Conservation (phyloP, 92 coral and sea anemone species). For the Parazoanthus darwini region DNA sequence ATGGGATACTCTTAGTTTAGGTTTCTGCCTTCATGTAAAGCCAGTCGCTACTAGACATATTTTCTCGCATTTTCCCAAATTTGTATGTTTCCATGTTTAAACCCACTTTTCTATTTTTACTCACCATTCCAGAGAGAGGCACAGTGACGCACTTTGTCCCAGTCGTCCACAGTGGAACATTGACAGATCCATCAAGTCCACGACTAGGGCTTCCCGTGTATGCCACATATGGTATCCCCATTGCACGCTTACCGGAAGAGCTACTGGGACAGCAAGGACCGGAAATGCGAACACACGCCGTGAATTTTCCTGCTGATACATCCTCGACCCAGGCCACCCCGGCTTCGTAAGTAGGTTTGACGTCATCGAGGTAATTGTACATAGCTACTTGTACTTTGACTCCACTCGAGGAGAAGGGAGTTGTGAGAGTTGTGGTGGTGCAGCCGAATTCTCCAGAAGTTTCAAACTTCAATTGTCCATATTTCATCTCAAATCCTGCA, state of each 20-base stretch:
- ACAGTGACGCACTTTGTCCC: slow-evolving; percentile 68
- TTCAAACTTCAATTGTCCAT: slow-evolving; percentile 20
- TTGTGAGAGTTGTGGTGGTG: neutral
- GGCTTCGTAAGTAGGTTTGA: slow-evolving; percentile 74
- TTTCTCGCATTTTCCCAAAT: too few relatives aligned
- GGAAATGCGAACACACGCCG: slow-evolving; percentile 71
- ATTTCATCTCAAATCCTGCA: slow-evolving; percentile 14
- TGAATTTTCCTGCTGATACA: slow-evolving; percentile 57
- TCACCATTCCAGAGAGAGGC: slow-evolving; percentile 46
- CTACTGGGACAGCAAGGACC: slow-evolving; percentile 63
- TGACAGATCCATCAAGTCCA: slow-evolving; percentile 49
- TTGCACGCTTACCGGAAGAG: slow-evolving; percentile 33
- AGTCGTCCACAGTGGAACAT: slow-evolving; percentile 73
- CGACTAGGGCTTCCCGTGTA: slow-evolving; percentile 54
- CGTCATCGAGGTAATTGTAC: slow-evolving; percentile 25
- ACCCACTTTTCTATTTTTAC: neutral
- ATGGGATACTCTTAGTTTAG: too few relatives aligned
- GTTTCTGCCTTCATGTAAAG: too few relatives aligned
- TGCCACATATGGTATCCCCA: slow-evolving; percentile 66
- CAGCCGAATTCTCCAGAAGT: slow-evolving; percentile 31
- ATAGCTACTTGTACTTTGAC: slow-evolving; percentile 31
- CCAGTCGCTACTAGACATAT: too few relatives aligned
- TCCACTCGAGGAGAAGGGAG: slow-evolving; percentile 16
- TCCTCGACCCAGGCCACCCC: slow-evolving; percentile 77
- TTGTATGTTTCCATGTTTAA: too few relatives aligned